These are phyloP conservation scores for Microcebus ravelobensis DNA, from an alignment of 2,113 vertebrate species.

Conservation along the genomic window DNA sequence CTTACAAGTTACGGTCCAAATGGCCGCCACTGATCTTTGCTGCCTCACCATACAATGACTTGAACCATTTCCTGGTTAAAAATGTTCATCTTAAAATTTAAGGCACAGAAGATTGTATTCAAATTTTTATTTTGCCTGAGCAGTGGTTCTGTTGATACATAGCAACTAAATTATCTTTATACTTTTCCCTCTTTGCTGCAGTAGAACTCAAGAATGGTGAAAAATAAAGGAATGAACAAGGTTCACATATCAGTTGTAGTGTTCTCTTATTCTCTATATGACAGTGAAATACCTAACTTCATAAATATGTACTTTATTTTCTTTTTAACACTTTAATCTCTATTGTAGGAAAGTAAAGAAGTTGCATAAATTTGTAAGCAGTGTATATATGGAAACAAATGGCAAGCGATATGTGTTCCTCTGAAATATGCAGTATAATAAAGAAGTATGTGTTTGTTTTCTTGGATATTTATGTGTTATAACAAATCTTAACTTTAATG, in stretches of 20 bases:
- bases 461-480: neutral
- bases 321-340: neutral
- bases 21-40: neutral
- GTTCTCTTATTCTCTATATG: neutral
- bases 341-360: neutral
- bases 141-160: neutral
- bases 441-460: neutral
- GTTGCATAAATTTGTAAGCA: neutral
- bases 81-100: neutral
- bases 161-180: neutral
- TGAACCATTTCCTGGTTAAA: neutral
- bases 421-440: neutral
- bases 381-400: neutral
- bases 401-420: neutral
- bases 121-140: neutral
- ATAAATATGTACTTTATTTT: neutral
- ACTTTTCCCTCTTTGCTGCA: neutral
- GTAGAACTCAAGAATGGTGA: neutral
- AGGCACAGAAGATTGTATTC: neutral
- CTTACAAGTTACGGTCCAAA: neutral
- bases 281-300: neutral
- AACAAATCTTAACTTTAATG: neutral
- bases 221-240: neutral
- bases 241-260: neutral
- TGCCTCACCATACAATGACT: neutral